phyloP scores from a whole-genome alignment of 2,888 invertebrate genomes.

The Spilosoma lubricipeda region DNA sequence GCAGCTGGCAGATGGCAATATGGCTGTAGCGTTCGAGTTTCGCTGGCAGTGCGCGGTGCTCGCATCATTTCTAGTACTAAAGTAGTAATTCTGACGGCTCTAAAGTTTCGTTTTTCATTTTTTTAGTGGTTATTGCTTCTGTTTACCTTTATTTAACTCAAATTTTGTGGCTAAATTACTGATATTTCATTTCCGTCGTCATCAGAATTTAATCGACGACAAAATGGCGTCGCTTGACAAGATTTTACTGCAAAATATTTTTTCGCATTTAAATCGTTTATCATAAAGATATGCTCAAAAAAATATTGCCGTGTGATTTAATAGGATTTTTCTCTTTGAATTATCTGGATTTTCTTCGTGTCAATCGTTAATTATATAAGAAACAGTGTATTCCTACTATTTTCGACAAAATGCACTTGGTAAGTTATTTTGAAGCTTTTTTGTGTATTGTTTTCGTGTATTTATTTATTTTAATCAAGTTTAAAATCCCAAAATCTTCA shows the following conservation, averaged over 20 bases:
- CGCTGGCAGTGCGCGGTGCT: slow-evolving; percentile 84
- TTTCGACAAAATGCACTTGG: slow-evolving; percentile 83
- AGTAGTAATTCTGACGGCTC: slow-evolving; percentile 80
- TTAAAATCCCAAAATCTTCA: slow-evolving; percentile 54
- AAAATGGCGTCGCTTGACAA: slow-evolving; percentile 87
- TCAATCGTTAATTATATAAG: slow-evolving; percentile 68
- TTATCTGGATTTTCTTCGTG: slow-evolving; percentile 62
- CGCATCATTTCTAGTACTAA: slow-evolving; percentile 77
- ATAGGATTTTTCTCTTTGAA: slow-evolving; percentile 69
- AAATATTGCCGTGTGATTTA: slow-evolving; percentile 66
- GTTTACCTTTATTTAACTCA: slow-evolving; percentile 74
- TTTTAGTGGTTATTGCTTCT: slow-evolving; percentile 74
- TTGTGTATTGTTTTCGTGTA: slow-evolving; percentile 70
- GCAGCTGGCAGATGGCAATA: slow-evolving; percentile 79
- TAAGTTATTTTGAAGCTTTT: slow-evolving; percentile 78
- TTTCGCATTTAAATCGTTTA: slow-evolving; percentile 73
- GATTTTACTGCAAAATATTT: slow-evolving; percentile 83
- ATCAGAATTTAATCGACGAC: slow-evolving; percentile 85
- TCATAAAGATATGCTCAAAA: slow-evolving; percentile 67
- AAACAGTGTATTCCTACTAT: slow-evolving; percentile 74
- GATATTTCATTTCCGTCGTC: slow-evolving; percentile 82
- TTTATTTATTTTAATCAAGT: slow-evolving; percentile 59
- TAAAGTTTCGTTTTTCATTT: slow-evolving; percentile 82
- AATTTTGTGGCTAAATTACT: slow-evolving; percentile 73
- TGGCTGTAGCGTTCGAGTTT: slow-evolving; percentile 85